Base-by-base conservation (phyloP, 2,797 vertebrate genomes). In the Betta splendens region DNA sequence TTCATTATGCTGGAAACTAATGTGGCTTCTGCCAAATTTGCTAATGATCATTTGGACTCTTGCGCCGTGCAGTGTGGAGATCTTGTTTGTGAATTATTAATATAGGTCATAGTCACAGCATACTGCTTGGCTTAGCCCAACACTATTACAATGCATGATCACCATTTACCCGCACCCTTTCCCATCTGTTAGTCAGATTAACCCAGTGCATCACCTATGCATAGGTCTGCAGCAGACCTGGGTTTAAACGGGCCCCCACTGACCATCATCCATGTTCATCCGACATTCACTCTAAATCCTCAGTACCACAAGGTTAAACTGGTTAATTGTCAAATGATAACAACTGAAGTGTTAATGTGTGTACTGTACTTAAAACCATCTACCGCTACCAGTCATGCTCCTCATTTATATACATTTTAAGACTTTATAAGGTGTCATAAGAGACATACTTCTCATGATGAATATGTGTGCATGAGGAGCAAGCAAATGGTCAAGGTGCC, bases 11-110 rank as follows among this genome's bases (percentile, higher is more conserved):
- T 57, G 40, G 53, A 75, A 43, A 65, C 76, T 60, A 69, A 54
- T 42, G 12, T 28, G 56, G 60, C 65, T 70, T 61, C 77, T 81
- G 72, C 77, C 83, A 79, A 51, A 69, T 44, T 71, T 63, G 72
- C 72, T 79, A 77, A 87, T 66, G 70, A 83, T 76, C 80, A 83
- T 80, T 82, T 75, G 80, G 65, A 23, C 65, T 82, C 64, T 73
- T 64, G 60, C 79, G 66, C 72, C 32, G 55, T 77, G 81, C 81
- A 65, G 81, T 82, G 61, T 76, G 63, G 75, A 80, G 86, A 83
- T 87, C 84, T 79, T 85, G 77, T 72, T 68, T 85, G 82, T 90
- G 79, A 91, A 92, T 90, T 88, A 92, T 92, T 91, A 85, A 92
- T 90, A 90, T 87, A 90, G 90, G 89, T 91, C 89, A 90, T 84